Evolutionary conservation across 2,888 invertebrate species (phyloP).

Genomic region (Clostera curtula): DNA sequence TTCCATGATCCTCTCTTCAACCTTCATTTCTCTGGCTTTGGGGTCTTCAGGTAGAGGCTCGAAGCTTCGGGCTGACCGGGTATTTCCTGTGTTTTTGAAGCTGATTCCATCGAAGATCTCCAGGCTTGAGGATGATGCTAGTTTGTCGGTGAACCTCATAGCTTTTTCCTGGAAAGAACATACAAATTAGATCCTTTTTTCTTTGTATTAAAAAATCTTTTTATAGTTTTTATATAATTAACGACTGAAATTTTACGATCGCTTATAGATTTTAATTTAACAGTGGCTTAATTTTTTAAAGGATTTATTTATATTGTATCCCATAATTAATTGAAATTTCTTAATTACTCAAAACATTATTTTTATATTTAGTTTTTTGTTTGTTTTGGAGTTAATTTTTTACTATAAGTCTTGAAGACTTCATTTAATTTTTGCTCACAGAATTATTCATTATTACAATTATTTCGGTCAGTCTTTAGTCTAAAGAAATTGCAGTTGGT

Average conservation of each 20-base stretch:
- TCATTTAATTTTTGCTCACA: too few relatives aligned
- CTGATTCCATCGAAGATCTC: slow-evolving; percentile 55
- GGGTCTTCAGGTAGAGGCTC: slow-evolving; percentile 60
- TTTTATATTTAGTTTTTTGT: too few relatives aligned
- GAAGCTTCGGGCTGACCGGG: slow-evolving; percentile 59
- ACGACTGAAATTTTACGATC: not conserved
- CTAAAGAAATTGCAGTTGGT: too few relatives aligned
- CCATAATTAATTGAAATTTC: too few relatives aligned
- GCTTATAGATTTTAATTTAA: not conserved
- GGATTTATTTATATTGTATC: too few relatives aligned
- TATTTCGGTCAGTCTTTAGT: too few relatives aligned
- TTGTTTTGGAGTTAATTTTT: too few relatives aligned
- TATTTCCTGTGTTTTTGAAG: slow-evolving; percentile 56
- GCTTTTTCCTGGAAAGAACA: slow-evolving; percentile 57
- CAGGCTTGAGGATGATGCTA: slow-evolving; percentile 58
- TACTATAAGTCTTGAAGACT: too few relatives aligned
- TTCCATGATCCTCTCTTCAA: slow-evolving; percentile 65
- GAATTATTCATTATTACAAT: too few relatives aligned
- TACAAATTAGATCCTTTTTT: slow-evolving; percentile 6
- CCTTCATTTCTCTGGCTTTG: slow-evolving; percentile 51
- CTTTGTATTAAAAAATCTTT: not conserved
- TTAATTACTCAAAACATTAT: too few relatives aligned
- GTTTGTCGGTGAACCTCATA: slow-evolving; percentile 62
- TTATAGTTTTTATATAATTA: not conserved
- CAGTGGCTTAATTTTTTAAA: too few relatives aligned